Evolutionary conservation across 2,888 invertebrate genomes (phyloP), one percentile per base, ranked within the genome.

Genomic region (Galerucella calmariensis): DNA sequence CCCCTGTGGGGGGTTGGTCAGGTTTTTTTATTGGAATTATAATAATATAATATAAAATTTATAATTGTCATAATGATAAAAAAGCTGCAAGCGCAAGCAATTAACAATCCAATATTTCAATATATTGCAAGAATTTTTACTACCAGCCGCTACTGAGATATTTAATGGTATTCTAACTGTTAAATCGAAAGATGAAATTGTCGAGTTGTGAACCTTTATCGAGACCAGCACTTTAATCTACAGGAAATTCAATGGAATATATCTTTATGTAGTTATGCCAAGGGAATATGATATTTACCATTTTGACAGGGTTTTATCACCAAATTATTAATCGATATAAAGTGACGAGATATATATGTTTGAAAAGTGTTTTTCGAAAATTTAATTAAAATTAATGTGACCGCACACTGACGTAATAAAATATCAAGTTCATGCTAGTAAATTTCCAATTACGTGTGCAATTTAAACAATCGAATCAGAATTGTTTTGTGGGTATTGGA

Each of bases 111-210:
- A 9, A 44, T 44, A 9, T 44, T 44, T 44, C 10, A 44, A 44
- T 2, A 44, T 44, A 44, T 44, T 44, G 6, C 6, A 9, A 44
- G 6, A 44, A 44, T 44, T 9, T 44, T 10, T 44, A 44, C 44
- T 6, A 9, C 10, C 10, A 10, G 10, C 8, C 6, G 44, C 8
- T 2, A 44, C 10, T 9, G 6, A 27, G 27, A 61, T 69, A 51
- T 69, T 69, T 69, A 41, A 69, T 69, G 62, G 46, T 46, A 48
- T 62, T 61, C 44, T 63, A 9, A 27, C n/a, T 41, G 53, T 51
- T 70, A 70, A 70, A 70, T 63, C 62, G 69, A 70, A 63, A 9
- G 69, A 48, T 63, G 51, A 70, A 70, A 41, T 70, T 70, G 69
- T 70, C 46, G 62, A 61, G 62, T 69, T 24, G 62, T 69, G 62